Evolutionary conservation across 2,888 invertebrate species (phyloP).

Genomic region (Caenorhabditis auriculariae): DNA sequence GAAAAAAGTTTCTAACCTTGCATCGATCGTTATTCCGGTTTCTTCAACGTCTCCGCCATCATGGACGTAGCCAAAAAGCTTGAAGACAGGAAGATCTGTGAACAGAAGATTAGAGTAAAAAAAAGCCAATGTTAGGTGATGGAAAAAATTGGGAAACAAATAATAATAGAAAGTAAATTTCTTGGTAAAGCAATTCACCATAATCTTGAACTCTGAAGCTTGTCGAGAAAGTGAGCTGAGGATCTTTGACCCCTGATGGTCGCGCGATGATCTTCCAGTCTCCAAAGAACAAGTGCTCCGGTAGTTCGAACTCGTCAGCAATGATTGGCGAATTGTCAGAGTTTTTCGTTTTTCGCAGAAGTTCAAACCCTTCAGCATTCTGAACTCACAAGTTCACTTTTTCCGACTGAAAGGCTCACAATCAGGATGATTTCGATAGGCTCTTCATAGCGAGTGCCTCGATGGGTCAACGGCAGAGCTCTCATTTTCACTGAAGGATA

Average conservation of each 20-base stretch:
- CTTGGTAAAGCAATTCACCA: conserved; percentile 7
- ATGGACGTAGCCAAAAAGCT: conserved; percentile 9
- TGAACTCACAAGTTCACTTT: not conserved
- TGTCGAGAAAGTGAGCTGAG: conserved; percentile 17
- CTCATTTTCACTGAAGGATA: conserved; percentile 49
- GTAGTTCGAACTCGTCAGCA: conserved; percentile 36
- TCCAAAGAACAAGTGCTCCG: conserved; percentile 47
- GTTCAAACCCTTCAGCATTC: conserved; percentile 21
- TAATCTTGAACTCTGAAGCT: conserved; percentile 33
- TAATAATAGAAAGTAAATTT: not conserved
- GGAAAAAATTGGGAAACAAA: not conserved
- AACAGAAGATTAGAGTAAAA: not conserved
- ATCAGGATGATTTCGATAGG: conserved; percentile 36
- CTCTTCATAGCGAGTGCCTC: conserved; percentile 39
- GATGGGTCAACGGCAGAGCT: conserved; percentile 44
- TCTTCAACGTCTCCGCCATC: conserved; percentile 11
- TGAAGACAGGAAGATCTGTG: conserved; percentile 31
- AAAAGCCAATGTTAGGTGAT: not conserved
- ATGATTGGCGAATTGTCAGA: conserved; percentile 17
- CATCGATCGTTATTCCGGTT: conserved; percentile 14
- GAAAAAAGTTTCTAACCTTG: conserved; percentile 13
- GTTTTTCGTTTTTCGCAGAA: conserved; percentile 10
- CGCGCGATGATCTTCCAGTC: conserved; percentile 43
- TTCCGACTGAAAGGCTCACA: conserved; percentile 5
- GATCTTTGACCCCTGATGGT: conserved; percentile 19